Evolutionary conservation across 1,140 invertebrate genomes (phyloP), one percentile per base, ranked within the genome.

Genomic region (Melitaea cinxia): DNA sequence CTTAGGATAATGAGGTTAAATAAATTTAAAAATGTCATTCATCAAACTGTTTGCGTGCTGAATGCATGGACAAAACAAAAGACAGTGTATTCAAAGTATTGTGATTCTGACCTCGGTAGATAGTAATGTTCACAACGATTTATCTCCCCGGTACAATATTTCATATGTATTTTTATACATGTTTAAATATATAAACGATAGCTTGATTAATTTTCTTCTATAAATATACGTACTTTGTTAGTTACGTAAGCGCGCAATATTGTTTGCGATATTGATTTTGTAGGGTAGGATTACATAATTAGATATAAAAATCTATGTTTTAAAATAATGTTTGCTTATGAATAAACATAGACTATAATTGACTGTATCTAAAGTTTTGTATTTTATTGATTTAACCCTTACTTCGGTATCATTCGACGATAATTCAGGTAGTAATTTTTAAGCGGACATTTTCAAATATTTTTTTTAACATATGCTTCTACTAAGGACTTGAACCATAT

Each of bases 261-360:
- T 15, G 12, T 12, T 42, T 42, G 15, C 37, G 14, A 42, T 42
- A 17, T 33, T n/a, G 3, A 33, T 42, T 42, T 17, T 42, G 5
- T 42, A 42, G 37, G 15, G n/a, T 42, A 17, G 7, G 6, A 33
- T 33, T 17, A 42, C 24, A 4, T 39, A 55, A 37, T 26, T 57
- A 57, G 55, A 45, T 21, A 42, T 33, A 28, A 45, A 45, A 57
- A 17, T 14, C 55, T 57, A 26, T 57, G 55, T 45, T 37, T 52
- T 61, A 55, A n/a, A 17, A 14, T 42, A 23, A 55, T 55, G 53
- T 55, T 55, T 55, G 33, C 28, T 23, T 23, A 33, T 55, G 33
- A 55, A 55, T 85, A 86, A 42, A 42, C 17, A 17, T n/a, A 42
- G 17, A 42, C 17, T 42, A 42, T 42, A 14, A 14, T 15, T 19